These are phyloP conservation scores for Coelopa frigida DNA, from an alignment of 1,140 invertebrate genomes.

Conservation along the genomic window DNA sequence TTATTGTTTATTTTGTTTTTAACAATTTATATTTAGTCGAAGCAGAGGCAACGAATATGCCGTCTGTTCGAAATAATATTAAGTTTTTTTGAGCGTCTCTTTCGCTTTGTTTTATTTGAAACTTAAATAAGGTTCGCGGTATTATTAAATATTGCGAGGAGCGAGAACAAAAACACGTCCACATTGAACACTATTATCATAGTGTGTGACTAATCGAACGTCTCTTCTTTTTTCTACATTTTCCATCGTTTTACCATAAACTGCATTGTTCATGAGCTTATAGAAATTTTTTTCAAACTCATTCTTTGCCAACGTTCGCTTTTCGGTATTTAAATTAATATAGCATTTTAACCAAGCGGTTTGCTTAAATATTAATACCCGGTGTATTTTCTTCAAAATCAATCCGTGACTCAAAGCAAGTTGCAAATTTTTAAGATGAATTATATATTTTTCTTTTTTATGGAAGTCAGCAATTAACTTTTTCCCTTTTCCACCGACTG, in stretches of 20 bases:
- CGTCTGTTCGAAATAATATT: no score
- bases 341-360: slow-evolving; percentile 46
- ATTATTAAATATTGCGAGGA: no score
- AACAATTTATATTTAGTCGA: no score
- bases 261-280: slow-evolving; percentile 48
- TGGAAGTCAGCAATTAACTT: slow-evolving; percentile 41
- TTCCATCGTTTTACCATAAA: slow-evolving; percentile 49
- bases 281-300: slow-evolving; percentile 50
- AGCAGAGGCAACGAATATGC: no score
- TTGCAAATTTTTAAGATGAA: slow-evolving; percentile 49
- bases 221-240: slow-evolving; percentile 45
- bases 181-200: slow-evolving; percentile 35
- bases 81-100: no score
- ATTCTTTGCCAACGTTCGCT: slow-evolving; percentile 37
- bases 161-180: no score
- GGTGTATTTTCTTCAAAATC: slow-evolving; percentile 46
- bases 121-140: no score
- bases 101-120: no score
- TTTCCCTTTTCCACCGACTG: slow-evolving; percentile 16
- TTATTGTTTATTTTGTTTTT: no score
- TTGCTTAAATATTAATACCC: slow-evolving; percentile 50
- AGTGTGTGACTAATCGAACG: slow-evolving; percentile 38
- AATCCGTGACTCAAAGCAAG: slow-evolving; percentile 47
- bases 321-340: slow-evolving; percentile 45
- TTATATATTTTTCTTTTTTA: slow-evolving; percentile 45